phyloP scores from a whole-genome alignment of 2,888 invertebrate genomes.

The Phengaris alcon region DNA sequence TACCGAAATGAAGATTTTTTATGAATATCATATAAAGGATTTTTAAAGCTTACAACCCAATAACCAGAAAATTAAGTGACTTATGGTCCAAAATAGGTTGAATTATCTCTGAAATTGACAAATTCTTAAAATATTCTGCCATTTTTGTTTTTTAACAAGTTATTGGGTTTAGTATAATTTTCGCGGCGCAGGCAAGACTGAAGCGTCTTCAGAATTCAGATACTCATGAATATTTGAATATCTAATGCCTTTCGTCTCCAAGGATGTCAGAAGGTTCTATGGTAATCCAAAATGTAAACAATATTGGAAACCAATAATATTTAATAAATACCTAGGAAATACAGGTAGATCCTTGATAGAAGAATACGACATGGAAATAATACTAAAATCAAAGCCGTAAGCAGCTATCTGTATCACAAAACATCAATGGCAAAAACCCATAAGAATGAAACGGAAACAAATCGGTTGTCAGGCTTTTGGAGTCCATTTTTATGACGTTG shows the following conservation, averaged over 20 bases:
- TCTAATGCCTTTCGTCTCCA: conserved; percentile 3
- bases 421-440: too few species aligned
- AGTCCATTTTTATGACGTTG: too few species aligned
- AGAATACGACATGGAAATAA: too few species aligned
- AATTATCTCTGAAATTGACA: background rate
- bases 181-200: conserved; percentile 14
- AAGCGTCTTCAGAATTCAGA: conserved; percentile 12
- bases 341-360: background rate
- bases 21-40: too few species aligned
- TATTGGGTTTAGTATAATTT: conserved; percentile 13
- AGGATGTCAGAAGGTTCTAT: conserved; percentile 4
- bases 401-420: too few species aligned
- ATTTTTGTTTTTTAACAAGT: conserved; percentile 12
- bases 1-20: background rate
- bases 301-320: conserved; percentile 17
- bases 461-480: too few species aligned
- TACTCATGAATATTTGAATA: conserved; percentile 26
- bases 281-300: background rate
- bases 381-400: too few species aligned
- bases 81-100: background rate
- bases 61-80: background rate
- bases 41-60: background rate
- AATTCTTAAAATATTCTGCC: conserved; percentile 1
- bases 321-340: background rate
- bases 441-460: too few species aligned